Evolutionary conservation across 2,113 vertebrate species (phyloP), one percentile per base, ranked within the genome.

Genomic region (Sprattus sprattus): DNA sequence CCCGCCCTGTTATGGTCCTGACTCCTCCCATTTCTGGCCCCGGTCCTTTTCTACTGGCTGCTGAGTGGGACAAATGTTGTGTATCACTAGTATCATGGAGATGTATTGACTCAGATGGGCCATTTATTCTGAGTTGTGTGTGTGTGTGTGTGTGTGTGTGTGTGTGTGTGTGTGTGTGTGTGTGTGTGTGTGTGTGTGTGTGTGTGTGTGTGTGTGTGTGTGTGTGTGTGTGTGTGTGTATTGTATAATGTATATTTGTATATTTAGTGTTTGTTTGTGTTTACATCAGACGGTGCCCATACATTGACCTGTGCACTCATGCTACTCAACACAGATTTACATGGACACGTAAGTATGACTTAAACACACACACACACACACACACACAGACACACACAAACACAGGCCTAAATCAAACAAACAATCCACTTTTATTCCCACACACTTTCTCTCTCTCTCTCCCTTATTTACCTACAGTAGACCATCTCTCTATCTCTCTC

Each of bases 321-420:
- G 95, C 93, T 96, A 89, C 94, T 96, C 64, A 96, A 96, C 93
- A 96, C 95, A 3, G 95, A 96, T 85, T 92, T 96, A 13, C 95
- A 96, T 16, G 95, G 95, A 90, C 95, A 96, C 32, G 95, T 96
- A 94, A 25, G 95, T 93, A 91, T 87, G 54, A 7, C 44, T 22
- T 32, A 44, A 52, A 78, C 28, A 18, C 32, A 11, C 60, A 75
- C 67, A 32, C 64, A 71, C 15, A 84, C 20, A 75, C 20, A 75
- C 50, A 52, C 50, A 52, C 50, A 52, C 50, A 52, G 1, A 16
- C 50, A 52, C 11, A 52, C 50, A 15, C 50, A 52, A 16, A 57
- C 52, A 57, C 50, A 52, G 39, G 39, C 39, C 39, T 39, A 39
- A 39, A 39, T 39, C 39, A 39, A 39, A 39, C 39, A 39, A 39